Evolutionary conservation across 2,888 invertebrate species (phyloP).

Genomic region (Harpagoxenus sublaevis): DNA sequence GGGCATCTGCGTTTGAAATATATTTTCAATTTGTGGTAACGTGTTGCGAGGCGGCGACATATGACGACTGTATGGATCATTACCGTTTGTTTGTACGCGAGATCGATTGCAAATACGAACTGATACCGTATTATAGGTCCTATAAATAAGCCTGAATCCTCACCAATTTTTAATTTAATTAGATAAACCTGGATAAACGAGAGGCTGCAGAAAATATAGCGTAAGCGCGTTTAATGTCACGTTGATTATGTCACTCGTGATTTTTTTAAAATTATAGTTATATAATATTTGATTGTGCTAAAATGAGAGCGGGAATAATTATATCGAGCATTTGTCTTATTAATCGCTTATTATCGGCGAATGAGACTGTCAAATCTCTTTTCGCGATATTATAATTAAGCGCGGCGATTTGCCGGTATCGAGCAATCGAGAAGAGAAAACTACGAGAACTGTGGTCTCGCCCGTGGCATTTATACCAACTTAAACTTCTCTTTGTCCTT

Average conservation of each 20-base stretch:
- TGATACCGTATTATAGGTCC: background rate
- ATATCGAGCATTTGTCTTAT: constrained; percentile 34
- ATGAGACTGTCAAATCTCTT: constrained; percentile 12
- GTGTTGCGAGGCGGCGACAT: background rate
- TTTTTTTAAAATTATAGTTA: background rate
- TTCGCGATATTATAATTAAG: constrained; percentile 57
- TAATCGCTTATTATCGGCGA: constrained; percentile 13
- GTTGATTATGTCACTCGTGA: background rate
- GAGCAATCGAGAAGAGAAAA: constrained; percentile 49
- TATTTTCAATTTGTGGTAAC: constrained; percentile 38
- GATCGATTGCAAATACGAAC: background rate
- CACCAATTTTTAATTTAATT: background rate
- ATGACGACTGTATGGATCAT: background rate
- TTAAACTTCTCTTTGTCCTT: constrained; percentile 46
- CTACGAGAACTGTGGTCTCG: constrained; percentile 46
- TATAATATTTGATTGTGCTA: too few species aligned
- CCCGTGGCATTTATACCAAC: constrained; percentile 46
- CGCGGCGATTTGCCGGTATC: constrained; percentile 36
- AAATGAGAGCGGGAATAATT: constrained; percentile 29
- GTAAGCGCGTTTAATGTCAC: background rate
- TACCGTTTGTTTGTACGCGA: background rate
- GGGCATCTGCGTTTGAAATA: background rate
- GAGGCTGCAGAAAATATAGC: background rate
- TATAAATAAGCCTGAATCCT: background rate
- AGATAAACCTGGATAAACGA: background rate